A percentile compares a stretch with the other conserved stretches of the same genome.
Evolutionary conservation across 2,797 vertebrate genomes (phyloP).

Genomic region (Poecile montanus): DNA sequence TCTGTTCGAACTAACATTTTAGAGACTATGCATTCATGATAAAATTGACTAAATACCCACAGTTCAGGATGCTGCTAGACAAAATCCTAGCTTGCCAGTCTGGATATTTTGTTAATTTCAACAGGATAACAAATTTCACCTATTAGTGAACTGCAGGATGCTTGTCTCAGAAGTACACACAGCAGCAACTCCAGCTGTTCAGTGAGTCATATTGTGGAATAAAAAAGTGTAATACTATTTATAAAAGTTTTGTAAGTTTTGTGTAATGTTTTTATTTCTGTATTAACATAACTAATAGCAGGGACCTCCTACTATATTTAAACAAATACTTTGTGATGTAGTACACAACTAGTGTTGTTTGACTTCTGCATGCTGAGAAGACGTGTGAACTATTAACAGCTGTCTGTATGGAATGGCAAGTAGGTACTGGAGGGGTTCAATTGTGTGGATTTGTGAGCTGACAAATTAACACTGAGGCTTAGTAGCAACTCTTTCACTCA

Average conservation of each 20-base stretch:
- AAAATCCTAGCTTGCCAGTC: not conserved
- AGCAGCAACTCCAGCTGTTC: not conserved
- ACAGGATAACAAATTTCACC: not conserved
- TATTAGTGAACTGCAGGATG: not conserved
- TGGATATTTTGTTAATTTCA: not conserved
- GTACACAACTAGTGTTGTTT: not conserved
- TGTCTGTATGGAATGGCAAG: not conserved
- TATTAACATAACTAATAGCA: not conserved
- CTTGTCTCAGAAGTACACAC: not conserved
- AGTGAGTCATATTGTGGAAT: not conserved
- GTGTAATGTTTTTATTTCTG: not conserved
- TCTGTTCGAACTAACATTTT: not conserved
- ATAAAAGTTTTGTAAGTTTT: not conserved
- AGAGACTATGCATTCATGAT: not conserved
- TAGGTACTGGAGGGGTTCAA: not conserved
- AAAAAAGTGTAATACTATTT: not conserved
- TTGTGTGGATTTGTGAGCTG: conserved; percentile 2
- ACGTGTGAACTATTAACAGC: not conserved
- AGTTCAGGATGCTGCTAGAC: not conserved
- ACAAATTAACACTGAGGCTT: not conserved
- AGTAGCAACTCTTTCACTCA: not conserved
- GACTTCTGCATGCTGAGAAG: not conserved
- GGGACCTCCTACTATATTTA: not conserved
- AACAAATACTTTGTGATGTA: not conserved
- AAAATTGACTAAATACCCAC: not conserved